Base-by-base conservation (phyloP, 2,888 invertebrate genomes). In the Eupithecia dodoneata region DNA sequence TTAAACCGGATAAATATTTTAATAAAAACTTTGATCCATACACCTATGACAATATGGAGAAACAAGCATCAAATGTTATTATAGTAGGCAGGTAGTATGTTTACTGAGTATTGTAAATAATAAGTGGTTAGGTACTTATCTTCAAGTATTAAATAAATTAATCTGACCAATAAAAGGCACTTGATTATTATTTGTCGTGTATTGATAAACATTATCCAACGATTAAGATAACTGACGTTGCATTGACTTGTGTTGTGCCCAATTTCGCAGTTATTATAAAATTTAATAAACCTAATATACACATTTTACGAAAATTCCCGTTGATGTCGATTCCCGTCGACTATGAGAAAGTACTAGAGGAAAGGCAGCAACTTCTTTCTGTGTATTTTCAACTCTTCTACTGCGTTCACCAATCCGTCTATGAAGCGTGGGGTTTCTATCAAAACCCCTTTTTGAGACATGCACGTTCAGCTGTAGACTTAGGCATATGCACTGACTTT, bases 111-210 rank as follows among this genome's bases (percentile, higher is more conserved):
- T 30, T 30, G 30, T 30, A 30, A 30, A 30, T 30, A 30, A 30
- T 30, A 30, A 30, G 30, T 30, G 30, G 30, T 30, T 30, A 30
- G 30, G 4, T 30, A 30, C 10, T 30, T 63, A 63, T 63, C 63
- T 63, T 63, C 10, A 63, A 63, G 63, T 63, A 63, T 63, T 30
- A 30, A 30, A 63, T 63, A 30, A 63, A 63, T 63, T 63, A 63
- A 69, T 69, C 45, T 18, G n/a, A 10, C n/a, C 73, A 71, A 71
- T 76, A 71, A 71, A 74, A 52, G 44, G 42, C 52, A 70, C 44
- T 69, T 70, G 63, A 76, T 70, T 66, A 67, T 55, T 71, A 44
- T 69, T 42, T 69, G 44, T 45, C 67, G 44, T 63, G 44, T 69
- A 69, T 10, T n/a, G 67, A 69, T 69, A 69, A 69, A 45, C 42